Conservation (phyloP, 2,113 vertebrate genomes). For the Baryphthengus martii region DNA sequence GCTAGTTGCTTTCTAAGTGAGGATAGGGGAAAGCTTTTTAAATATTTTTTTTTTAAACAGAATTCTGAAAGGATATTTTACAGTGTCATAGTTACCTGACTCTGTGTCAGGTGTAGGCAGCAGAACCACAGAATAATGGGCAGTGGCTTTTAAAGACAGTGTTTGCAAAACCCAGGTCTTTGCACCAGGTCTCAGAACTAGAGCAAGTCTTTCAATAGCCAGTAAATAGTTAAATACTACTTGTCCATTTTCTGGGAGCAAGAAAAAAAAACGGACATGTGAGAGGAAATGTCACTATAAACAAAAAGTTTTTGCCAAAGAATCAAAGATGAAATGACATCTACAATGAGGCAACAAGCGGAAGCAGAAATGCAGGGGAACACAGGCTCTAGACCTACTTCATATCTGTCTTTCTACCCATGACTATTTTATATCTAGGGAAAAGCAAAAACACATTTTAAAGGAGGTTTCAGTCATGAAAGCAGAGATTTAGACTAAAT, state of each 20-base stretch:
- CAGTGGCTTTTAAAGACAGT: neutral
- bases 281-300: neutral
- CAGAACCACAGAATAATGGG: neutral
- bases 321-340: neutral
- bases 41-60: neutral
- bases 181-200: neutral
- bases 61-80: neutral
- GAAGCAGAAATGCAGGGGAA: neutral
- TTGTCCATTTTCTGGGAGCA: neutral
- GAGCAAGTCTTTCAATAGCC: neutral
- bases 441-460: neutral
- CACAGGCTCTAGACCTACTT: neutral
- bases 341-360: neutral
- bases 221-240: neutral
- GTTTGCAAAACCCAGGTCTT: neutral
- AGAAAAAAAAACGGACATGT: fast-evolving
- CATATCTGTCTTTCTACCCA: neutral
- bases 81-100: neutral
- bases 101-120: neutral
- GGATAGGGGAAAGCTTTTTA: neutral
- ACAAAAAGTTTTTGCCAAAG: neutral
- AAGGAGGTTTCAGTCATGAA: neutral
- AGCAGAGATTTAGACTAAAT: neutral
- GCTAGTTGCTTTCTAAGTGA: neutral
- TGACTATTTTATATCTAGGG: neutral